Base-by-base conservation (phyloP, 1,140 invertebrate genomes). In the Eciton burchellii region DNA sequence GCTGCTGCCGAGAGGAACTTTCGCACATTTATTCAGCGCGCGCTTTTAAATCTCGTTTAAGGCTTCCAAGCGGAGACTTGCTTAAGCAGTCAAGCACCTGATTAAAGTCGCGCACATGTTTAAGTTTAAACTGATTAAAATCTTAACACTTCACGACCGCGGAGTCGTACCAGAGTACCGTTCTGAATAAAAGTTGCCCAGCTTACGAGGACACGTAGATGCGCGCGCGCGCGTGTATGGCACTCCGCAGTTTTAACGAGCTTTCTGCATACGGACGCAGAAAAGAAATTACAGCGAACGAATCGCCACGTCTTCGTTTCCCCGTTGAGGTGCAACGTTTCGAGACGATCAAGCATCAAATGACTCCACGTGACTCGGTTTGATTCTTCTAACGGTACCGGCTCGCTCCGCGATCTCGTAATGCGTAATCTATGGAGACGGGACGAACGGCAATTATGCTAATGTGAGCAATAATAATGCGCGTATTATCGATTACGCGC, bases 381-480 rank as follows among this genome's bases (percentile, higher is more conserved):
- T 35, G 6, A 21, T 9, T 26, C 1, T 70, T 21, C 41, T 57
- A 57, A 72, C 57, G 24, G 21, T 24, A n/a, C 16, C 43, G n/a
- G 24, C 14, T 62, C 29, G 24, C 41, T 57, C 62, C 21, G 16
- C 73, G 16, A 52, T 43, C 41, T 54, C 6, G 41, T 19, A 43
- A 9, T 77, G 24, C 41, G 5, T 66, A 45, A 77, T 43, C 21
- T n/a, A 9, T 49, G 6, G 43, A 62, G 24, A 65, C n/a, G n/a
- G n/a, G n/a, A n/a, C n/a, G n/a, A 76, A 29, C 21, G n/a, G 14
- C 43, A 47, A 63, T 76, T 41, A 41, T 63, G 29, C 29, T 76
- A 62, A 76, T 65, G 14, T 54, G 29, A 54, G n/a, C n/a, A n/a
- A 76, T 66, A 6, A 68, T 76, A 76, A 52, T 76, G 35, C 16